Conservation (phyloP, 2,888 invertebrate species). For the Eristalinus aeneus region DNA sequence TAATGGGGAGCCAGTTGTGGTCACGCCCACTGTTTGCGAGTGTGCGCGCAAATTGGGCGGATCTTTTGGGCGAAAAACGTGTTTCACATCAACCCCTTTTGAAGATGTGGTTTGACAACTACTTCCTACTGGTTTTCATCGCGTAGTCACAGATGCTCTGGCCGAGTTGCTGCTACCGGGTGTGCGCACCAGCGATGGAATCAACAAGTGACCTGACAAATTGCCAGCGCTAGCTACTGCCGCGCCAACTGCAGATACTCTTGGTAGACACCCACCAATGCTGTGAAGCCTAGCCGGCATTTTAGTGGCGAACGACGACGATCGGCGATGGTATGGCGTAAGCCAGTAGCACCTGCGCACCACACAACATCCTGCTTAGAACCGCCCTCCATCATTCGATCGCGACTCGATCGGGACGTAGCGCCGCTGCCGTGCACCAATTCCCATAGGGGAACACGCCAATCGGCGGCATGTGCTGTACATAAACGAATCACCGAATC, state of each 20-base stretch:
- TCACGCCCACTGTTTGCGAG: conserved; percentile 55
- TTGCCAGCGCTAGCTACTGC: background rate
- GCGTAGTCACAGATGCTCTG: conserved; percentile 16
- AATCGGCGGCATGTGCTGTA: conserved; percentile 65
- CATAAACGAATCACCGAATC: conserved; percentile 66
- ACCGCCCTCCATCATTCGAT: conserved; percentile 61
- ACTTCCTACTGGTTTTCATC: conserved; percentile 55
- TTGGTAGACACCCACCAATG: background rate
- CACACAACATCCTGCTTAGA: conserved; percentile 36
- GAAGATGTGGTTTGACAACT: conserved; percentile 66
- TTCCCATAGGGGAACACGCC: conserved; percentile 52
- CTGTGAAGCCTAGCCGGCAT: conserved; percentile 7
- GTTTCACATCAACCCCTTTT: conserved; percentile 52
- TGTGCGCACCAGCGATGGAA: conserved; percentile 28
- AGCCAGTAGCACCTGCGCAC: conserved; percentile 37
- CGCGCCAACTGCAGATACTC: background rate
- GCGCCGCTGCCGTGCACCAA: conserved; percentile 46
- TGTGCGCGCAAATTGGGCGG: conserved; percentile 49
- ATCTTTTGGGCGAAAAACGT: conserved; percentile 16
- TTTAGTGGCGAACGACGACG: background rate
- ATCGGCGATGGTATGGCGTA: background rate
- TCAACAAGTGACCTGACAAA: background rate
- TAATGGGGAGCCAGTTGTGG: conserved; percentile 54
- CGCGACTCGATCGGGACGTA: conserved; percentile 47
- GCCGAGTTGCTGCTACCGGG: conserved; percentile 29